Evolutionary conservation across 2,113 vertebrate genomes (phyloP), one percentile per base, ranked within the genome.

Genomic region (Felis chaus): DNA sequence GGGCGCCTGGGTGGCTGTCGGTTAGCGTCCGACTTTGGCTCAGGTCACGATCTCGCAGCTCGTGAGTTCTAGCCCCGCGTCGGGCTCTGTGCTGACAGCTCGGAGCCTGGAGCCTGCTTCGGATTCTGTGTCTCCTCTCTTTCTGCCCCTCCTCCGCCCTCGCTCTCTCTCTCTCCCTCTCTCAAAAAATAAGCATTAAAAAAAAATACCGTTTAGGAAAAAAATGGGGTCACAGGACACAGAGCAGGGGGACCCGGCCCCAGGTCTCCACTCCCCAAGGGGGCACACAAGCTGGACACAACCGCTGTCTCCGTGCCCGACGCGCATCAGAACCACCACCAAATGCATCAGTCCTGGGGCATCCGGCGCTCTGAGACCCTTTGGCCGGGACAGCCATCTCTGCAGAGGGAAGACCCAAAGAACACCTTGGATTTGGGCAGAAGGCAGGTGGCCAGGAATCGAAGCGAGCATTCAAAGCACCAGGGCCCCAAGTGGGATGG

Each of bases 271-370:
- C 45, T 16, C 41, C 25, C 73, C 83, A 39, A 25, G 53, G 41
- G 25, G 68, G 41, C 80, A 45, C 4, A 0, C 1, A 0, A 1
- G 4, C 45, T 1, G 1, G 50, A 31, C 50, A 73, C 45, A 29
- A 14, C 1, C 7, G 33, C 25, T 4, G 9, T 18, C 39, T 25
- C 82, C 3, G 4, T 27, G 18, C 81, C 57, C 18, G 2, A 25
- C 1, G 14, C 1, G 0, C 13, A 12, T 21, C 53, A 15, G 71
- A 81, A 3, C n/a, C 69, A 27, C 25, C 39, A 7, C n/a, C 71
- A 7, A 33, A 27, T 29, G 16, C 50, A 7, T 29, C 84, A 29
- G 2, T 39, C 27, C 73, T 11, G 15, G 76, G 45, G 55, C 4
- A 2, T 71, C 53, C 2, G 31, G 13, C n/a, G 4, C 66, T 80